Conservation (phyloP, 2,797 vertebrate species). For the Pseudotriccus pelzelni region DNA sequence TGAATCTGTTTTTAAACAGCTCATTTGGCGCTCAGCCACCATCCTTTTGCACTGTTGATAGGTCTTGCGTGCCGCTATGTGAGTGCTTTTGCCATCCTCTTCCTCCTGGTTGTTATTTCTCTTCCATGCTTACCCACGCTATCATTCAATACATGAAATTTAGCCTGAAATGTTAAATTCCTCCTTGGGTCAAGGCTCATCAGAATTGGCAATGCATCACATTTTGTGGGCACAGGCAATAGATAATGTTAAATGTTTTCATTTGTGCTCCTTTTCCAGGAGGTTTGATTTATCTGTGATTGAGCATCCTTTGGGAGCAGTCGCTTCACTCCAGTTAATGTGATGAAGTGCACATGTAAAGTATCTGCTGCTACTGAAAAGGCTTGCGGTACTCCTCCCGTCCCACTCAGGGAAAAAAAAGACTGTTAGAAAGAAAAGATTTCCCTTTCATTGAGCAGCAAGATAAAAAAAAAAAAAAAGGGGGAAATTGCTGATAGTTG, state of each 20-base stretch:
- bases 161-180: neutral
- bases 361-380: neutral
- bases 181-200: neutral
- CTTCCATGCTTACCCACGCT: neutral
- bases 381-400: neutral
- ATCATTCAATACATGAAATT: neutral
- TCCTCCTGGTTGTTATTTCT: neutral
- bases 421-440: neutral
- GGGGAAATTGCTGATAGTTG: neutral
- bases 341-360: constrained; percentile 3
- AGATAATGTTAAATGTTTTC: constrained; percentile 8
- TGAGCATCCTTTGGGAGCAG: neutral
- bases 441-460: neutral
- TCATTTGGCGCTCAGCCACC: neutral
- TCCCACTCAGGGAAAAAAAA: neutral
- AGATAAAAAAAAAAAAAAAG: neutral
- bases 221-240: neutral
- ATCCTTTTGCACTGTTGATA: neutral
- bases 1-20: constrained; percentile 4
- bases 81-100: neutral
- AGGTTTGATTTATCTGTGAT: constrained; percentile 27
- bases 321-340: neutral
- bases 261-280: neutral
- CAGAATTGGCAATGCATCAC: neutral
- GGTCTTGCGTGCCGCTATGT: rapidly evolving